Conservation (phyloP, 2,113 vertebrate genomes). For the Cyphomyrus plagiostoma region DNA sequence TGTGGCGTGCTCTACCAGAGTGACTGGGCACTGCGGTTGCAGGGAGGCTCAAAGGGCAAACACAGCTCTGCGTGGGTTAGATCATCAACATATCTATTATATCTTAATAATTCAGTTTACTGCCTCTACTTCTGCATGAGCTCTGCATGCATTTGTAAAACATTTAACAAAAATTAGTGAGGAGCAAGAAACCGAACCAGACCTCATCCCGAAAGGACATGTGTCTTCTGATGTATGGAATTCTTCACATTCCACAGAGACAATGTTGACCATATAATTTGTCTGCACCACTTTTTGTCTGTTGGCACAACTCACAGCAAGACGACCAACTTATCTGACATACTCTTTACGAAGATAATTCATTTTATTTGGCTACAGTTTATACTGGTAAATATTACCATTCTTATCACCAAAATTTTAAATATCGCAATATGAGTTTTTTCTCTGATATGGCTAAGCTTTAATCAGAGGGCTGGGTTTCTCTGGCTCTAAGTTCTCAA, state of each 20-base stretch:
- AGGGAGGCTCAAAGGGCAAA: neutral
- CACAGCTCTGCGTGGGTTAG: neutral
- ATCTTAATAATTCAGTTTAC: neutral
- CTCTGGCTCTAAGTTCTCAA: neutral
- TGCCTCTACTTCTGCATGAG: neutral
- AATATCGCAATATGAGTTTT: neutral
- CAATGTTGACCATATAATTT: neutral
- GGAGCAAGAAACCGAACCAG: neutral
- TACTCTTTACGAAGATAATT: neutral
- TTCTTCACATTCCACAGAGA: neutral
- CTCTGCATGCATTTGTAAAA: neutral
- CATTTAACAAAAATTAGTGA: neutral
- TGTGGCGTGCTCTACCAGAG: neutral
- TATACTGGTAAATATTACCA: neutral
- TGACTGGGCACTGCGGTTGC: neutral
- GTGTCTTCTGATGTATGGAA: neutral
- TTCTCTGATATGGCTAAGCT: neutral
- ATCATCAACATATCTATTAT: neutral
- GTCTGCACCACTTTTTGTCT: neutral
- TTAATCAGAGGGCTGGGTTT: neutral
- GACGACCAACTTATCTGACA: neutral
- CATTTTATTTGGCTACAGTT: neutral
- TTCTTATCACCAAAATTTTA: neutral
- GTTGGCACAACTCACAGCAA: neutral
- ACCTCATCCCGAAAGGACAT: neutral